These are phyloP conservation scores for Coleophora deauratella DNA, from an alignment of 2,888 invertebrate species.

Conservation along the genomic window DNA sequence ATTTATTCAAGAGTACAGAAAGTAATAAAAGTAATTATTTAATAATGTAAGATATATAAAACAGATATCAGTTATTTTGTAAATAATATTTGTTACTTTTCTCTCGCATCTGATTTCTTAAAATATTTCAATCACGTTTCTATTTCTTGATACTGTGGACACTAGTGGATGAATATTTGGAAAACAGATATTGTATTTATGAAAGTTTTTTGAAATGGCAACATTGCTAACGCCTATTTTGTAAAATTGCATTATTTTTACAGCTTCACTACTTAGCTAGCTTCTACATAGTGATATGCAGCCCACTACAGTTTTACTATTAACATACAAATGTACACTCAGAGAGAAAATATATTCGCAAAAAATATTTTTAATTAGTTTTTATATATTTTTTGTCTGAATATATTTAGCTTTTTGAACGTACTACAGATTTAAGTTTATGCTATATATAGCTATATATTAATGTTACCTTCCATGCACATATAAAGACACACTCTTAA, in stretches of 20 bases:
- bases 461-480: constrained; percentile 66
- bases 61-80: too few species aligned
- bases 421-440: constrained; percentile 36
- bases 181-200: background rate
- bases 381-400: background rate
- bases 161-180: too few species aligned
- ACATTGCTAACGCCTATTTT: constrained; percentile 13
- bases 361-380: background rate
- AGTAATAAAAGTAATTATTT: too few species aligned
- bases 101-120: too few species aligned
- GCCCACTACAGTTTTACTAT: constrained; percentile 40
- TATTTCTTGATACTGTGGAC: too few species aligned
- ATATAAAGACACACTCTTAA: constrained; percentile 72
- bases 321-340: constrained; percentile 39
- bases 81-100: too few species aligned
- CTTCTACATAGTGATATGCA: constrained; percentile 33
- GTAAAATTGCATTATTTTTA: constrained; percentile 10
- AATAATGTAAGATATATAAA: too few species aligned
- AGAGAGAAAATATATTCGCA: constrained; percentile 20
- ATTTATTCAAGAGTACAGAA: too few species aligned
- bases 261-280: constrained; percentile 26
- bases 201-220: constrained; percentile 4
- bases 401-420: constrained; percentile 25
- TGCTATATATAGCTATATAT: constrained; percentile 37
- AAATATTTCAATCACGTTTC: too few species aligned